Evolutionary conservation across 2,888 invertebrate genomes (phyloP).

Genomic region (Sisyra nigra): DNA sequence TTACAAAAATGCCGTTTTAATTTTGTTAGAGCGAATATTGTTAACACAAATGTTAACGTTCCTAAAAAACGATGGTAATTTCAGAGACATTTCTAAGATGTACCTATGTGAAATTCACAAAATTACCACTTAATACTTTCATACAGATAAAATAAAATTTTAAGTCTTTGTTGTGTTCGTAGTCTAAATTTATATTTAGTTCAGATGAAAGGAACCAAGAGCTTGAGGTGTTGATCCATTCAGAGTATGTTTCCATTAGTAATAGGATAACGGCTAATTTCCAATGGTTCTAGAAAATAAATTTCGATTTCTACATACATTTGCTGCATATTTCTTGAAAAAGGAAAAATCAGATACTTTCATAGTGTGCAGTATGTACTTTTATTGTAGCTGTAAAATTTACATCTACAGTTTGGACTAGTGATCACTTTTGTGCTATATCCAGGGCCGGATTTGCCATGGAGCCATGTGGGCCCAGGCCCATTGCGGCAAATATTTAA

Average conservation of each 20-base stretch:
- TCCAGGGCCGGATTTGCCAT: too few relatives aligned
- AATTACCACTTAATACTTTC: constrained; percentile 30
- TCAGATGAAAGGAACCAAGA: constrained; percentile 4
- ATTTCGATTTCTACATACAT: background rate
- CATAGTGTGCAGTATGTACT: too few relatives aligned
- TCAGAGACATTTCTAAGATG: background rate
- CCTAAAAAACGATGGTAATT: constrained; percentile 18
- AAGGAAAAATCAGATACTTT: too few relatives aligned
- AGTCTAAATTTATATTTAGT: background rate
- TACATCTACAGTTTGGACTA: too few relatives aligned
- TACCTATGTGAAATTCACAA: background rate
- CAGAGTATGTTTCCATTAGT: constrained; percentile 65
- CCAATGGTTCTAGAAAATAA: constrained; percentile 45
- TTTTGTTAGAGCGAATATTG: constrained; percentile 17
- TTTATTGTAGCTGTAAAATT: too few relatives aligned
- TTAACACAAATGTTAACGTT: constrained; percentile 17
- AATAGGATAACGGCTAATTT: constrained; percentile 63
- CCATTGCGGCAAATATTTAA: too few relatives aligned
- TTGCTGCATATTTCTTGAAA: too few relatives aligned
- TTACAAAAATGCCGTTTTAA: constrained; percentile 1
- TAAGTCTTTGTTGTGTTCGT: constrained; percentile 13
- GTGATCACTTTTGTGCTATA: too few relatives aligned
- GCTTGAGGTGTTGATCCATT: constrained; percentile 33
- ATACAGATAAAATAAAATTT: constrained; percentile 40
- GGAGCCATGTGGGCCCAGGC: too few relatives aligned